phyloP scores from a whole-genome alignment of 2,888 invertebrate species.

The Chrysolina americana region DNA sequence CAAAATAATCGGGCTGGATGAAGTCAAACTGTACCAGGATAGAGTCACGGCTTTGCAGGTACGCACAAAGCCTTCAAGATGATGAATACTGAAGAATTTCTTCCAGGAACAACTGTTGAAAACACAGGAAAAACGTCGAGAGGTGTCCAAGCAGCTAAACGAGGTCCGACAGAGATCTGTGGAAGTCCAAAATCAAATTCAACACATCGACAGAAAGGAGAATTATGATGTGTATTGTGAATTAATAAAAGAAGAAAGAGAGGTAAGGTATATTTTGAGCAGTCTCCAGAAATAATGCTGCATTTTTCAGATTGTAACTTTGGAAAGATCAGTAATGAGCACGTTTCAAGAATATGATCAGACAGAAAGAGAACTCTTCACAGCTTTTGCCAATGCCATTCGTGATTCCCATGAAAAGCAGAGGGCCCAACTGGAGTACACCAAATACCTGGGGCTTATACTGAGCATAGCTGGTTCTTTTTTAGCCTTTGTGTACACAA shows the following conservation, averaged over 20 bases:
- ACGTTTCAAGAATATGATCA: constrained; percentile 79
- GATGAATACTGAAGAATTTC: constrained; percentile 10
- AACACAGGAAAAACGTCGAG: constrained; percentile 78
- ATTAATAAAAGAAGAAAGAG: constrained; percentile 80
- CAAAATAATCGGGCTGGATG: constrained; percentile 82
- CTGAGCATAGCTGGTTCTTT: constrained; percentile 66
- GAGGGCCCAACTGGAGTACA: constrained; percentile 84
- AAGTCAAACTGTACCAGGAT: constrained; percentile 82
- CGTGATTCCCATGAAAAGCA: constrained; percentile 89
- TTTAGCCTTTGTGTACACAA: constrained; percentile 64
- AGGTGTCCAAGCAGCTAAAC: constrained; percentile 75
- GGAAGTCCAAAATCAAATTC: constrained; percentile 82
- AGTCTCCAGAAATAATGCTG: not conserved
- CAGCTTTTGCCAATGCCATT: constrained; percentile 81
- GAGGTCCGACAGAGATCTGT: constrained; percentile 77
- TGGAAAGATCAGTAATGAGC: constrained; percentile 76
- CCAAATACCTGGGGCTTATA: constrained; percentile 81
- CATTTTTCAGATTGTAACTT: constrained; percentile 71
- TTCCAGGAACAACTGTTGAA: constrained; percentile 76
- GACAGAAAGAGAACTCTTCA: constrained; percentile 83
- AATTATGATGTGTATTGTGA: constrained; percentile 78
- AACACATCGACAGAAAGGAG: constrained; percentile 83
- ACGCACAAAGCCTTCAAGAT: constrained; percentile 37
- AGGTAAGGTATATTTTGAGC: constrained; percentile 64
- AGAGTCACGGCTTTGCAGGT: constrained; percentile 81